Evolutionary conservation across 2,888 invertebrate species (phyloP).

Genomic region (Nasonovia ribisnigri): DNA sequence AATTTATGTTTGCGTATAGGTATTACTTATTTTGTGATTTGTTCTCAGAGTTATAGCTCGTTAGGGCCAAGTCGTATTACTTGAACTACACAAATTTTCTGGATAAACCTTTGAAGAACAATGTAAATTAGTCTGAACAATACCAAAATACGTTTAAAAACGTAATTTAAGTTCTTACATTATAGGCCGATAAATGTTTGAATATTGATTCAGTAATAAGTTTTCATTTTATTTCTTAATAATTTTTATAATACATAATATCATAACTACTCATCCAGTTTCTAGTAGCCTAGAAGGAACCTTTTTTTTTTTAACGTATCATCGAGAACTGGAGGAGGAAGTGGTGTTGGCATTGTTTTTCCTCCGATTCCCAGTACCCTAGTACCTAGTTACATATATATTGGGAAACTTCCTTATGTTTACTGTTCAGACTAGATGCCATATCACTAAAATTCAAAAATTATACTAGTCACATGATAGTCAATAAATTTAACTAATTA

Average conservation of each 20-base stretch:
- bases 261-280: not conserved
- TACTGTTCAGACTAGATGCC: not conserved
- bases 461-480: not conserved
- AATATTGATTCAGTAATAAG: not conserved
- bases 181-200: not conserved
- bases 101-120: not conserved
- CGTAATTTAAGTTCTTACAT: not conserved
- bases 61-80: not conserved
- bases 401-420: not conserved
- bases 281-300: not conserved
- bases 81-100: not conserved
- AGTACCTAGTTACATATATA: not conserved
- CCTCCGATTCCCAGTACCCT: not conserved
- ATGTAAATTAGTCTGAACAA: not conserved
- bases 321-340: too few relatives aligned
- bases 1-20: not conserved
- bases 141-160: not conserved
- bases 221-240: not conserved
- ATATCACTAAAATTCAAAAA: not conserved
- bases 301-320: too few relatives aligned
- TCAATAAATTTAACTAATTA: not conserved
- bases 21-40: not conserved
- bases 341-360: too few relatives aligned
- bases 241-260: too few relatives aligned
- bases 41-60: not conserved